Conservation (phyloP, 2,113 vertebrate species). For the Lampris megalopsis region DNA sequence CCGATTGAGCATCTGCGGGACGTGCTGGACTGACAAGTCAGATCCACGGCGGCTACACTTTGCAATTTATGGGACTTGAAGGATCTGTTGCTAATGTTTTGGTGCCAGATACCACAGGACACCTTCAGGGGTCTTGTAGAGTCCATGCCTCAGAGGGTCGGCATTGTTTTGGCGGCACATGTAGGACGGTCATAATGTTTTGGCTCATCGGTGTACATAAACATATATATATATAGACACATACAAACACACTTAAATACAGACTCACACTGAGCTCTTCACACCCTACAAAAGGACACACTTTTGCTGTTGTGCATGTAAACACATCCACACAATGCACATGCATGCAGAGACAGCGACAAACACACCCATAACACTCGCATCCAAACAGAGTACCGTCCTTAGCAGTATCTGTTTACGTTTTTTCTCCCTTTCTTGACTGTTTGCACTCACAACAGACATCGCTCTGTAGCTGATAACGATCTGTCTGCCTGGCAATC, state of each 20-base stretch:
- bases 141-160: too few species aligned
- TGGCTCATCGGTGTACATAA: too few species aligned
- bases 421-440: conserved; percentile 23
- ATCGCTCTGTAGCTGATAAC: conserved; percentile 55
- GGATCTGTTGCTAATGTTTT: too few species aligned
- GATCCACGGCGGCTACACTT: too few species aligned
- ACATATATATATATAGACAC: not conserved
- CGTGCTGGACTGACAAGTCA: too few species aligned
- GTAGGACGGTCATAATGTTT: too few species aligned
- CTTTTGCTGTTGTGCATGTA: conserved; percentile 52
- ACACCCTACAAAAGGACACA: conserved; percentile 45
- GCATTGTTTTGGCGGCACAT: too few species aligned
- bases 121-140: too few species aligned
- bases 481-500: conserved; percentile 53
- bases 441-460: conserved; percentile 68
- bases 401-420: conserved; percentile 12
- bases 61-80: too few species aligned
- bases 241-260: conserved; percentile 4
- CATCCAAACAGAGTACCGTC: conserved; percentile 12
- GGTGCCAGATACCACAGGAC: too few species aligned
- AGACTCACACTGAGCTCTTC: conserved; percentile 38
- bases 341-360: conserved; percentile 32
- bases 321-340: conserved; percentile 49
- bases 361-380: conserved; percentile 12
- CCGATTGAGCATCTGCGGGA: too few species aligned